A percentile compares a stretch with the other conserved stretches of the same genome.
phyloP scores from a whole-genome alignment of 1,140 invertebrate species.

The Cyrtorhinus lividipennis region DNA sequence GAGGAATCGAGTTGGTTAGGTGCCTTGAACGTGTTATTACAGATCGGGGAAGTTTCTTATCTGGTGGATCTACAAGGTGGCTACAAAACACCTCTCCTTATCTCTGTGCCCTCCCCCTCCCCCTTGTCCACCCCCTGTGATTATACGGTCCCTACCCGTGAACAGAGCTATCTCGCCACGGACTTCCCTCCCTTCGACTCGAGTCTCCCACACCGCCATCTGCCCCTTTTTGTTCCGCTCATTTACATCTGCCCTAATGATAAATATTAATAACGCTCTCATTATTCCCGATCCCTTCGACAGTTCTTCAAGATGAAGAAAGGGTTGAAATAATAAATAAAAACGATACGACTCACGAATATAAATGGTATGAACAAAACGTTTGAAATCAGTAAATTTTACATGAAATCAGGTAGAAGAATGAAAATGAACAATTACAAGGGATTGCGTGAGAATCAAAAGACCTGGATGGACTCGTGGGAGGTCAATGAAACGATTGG shows the following conservation, averaged over 20 bases:
- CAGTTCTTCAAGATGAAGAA: neutral
- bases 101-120: neutral
- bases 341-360: too few species aligned
- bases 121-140: neutral
- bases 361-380: too few species aligned
- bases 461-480: too few species aligned
- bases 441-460: too few species aligned
- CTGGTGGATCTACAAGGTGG: neutral
- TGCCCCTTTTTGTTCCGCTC: neutral
- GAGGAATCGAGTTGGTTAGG: neutral
- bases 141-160: neutral
- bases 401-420: too few species aligned
- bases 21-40: neutral
- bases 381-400: too few species aligned
- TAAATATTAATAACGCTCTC: neutral
- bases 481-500: too few species aligned
- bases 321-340: too few species aligned
- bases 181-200: too few species aligned
- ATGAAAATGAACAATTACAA: too few species aligned
- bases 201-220: neutral
- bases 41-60: neutral
- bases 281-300: too few species aligned
- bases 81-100: neutral
- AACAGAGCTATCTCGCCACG: neutral
- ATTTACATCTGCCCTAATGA: neutral